These are phyloP conservation scores for Bergia sp. DNA, from an alignment of 92 coral and sea anemone genomes.

Conservation along the genomic window DNA sequence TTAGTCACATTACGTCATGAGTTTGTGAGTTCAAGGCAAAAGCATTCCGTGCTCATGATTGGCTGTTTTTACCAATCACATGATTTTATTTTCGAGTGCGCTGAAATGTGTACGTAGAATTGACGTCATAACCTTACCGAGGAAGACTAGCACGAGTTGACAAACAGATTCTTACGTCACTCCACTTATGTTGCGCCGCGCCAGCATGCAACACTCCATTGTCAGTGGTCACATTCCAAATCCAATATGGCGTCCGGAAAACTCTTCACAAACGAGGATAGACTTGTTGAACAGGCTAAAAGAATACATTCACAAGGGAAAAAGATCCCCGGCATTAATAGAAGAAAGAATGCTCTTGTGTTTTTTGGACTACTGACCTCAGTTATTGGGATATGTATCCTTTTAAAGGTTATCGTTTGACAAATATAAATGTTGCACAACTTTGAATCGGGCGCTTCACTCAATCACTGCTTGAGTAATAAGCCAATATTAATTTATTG, in stretches of 20 bases:
- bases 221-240: constrained; percentile 56
- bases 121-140: constrained; percentile 34
- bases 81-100: neutral
- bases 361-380: constrained; percentile 88
- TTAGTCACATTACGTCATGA: constrained; percentile 48
- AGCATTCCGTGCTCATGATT: constrained; percentile 28
- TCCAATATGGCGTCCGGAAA: constrained; percentile 76
- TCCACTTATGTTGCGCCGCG: neutral
- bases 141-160: neutral
- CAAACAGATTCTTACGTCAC: neutral
- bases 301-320: constrained; percentile 51
- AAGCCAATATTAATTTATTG: neutral
- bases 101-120: neutral
- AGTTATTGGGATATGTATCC: constrained; percentile 97
- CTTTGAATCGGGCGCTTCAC: neutral
- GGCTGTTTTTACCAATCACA: constrained; percentile 10
- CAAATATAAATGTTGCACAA: neutral
- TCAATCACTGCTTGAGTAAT: neutral
- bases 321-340: constrained; percentile 46
- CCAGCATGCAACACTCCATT: constrained; percentile 27
- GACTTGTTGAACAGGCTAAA: constrained; percentile 55
- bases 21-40: neutral
- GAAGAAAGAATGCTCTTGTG: constrained; percentile 72
- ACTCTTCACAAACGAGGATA: constrained; percentile 55
- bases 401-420: constrained; percentile 37